A percentile compares a stretch with the other conserved stretches of the same genome.
phyloP scores from a whole-genome alignment of 2,888 invertebrate species.

The Diaperis boleti region DNA sequence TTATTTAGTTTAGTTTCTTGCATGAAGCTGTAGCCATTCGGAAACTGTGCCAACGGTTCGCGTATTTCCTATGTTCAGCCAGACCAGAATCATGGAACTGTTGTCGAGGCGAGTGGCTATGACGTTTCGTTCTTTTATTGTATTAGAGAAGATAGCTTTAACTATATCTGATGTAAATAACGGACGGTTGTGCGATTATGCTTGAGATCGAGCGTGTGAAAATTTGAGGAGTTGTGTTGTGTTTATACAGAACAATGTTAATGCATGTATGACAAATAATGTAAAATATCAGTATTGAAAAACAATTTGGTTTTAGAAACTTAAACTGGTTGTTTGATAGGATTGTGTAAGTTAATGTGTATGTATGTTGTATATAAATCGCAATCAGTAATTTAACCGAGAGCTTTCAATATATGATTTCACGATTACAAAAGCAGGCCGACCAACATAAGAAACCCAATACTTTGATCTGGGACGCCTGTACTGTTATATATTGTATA shows the following conservation, averaged over 20 bases:
- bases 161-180: slow-evolving; percentile 56
- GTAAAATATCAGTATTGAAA: slow-evolving; percentile 57
- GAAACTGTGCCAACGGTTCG: not conserved
- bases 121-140: slow-evolving; percentile 41
- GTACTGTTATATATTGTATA: slow-evolving; percentile 56
- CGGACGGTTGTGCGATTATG: slow-evolving; percentile 54
- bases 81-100: not conserved
- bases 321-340: slow-evolving; percentile 43
- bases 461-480: slow-evolving; percentile 39
- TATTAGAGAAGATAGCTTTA: slow-evolving; percentile 59
- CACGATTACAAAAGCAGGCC: slow-evolving; percentile 47
- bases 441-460: slow-evolving; percentile 26
- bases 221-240: slow-evolving; percentile 18
- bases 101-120: slow-evolving; percentile 21
- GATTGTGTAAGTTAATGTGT: slow-evolving; percentile 47
- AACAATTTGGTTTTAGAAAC: slow-evolving; percentile 34
- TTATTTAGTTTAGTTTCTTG: slow-evolving; percentile 53
- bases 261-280: slow-evolving; percentile 41
- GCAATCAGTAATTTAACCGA: slow-evolving; percentile 52
- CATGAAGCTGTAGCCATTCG: slow-evolving; percentile 36
- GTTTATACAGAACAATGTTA: slow-evolving; percentile 37
- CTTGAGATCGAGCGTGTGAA: slow-evolving; percentile 34
- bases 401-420: slow-evolving; percentile 57
- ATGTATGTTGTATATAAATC: slow-evolving; percentile 54
- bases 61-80: not conserved